phyloP scores from a whole-genome alignment of 1,140 invertebrate genomes.

The Polyergus mexicanus region DNA sequence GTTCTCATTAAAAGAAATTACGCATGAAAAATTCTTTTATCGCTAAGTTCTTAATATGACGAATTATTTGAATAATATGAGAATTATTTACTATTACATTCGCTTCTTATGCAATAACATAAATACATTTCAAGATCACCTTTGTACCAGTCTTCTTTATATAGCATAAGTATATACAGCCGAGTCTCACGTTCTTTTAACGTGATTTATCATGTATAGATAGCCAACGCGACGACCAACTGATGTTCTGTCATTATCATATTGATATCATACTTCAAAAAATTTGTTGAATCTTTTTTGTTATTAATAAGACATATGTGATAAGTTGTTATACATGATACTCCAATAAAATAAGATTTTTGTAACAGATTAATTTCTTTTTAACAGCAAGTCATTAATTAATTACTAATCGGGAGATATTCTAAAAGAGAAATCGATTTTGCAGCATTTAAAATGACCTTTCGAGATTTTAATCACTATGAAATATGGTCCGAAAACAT shows the following conservation, averaged over 20 bases:
- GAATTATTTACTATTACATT: constrained; percentile 2
- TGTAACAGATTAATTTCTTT: background rate
- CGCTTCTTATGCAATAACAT: background rate
- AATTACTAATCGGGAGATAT: too few species aligned
- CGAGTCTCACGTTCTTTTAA: constrained; percentile 35
- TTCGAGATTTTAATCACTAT: too few species aligned
- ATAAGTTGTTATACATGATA: background rate
- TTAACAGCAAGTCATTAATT: background rate
- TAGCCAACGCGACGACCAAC: background rate
- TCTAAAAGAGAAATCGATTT: too few species aligned
- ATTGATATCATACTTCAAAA: background rate
- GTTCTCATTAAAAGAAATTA: background rate
- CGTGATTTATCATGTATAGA: constrained; percentile 14
- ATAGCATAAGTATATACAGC: background rate
- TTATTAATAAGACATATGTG: background rate
- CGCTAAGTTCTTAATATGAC: background rate
- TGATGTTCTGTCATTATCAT: background rate
- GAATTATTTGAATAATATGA: too few species aligned
- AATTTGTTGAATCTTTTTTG: background rate
- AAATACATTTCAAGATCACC: background rate
- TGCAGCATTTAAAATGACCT: too few species aligned
- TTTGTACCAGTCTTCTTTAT: background rate
- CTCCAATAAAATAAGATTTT: background rate
- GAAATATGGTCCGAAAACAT: too few species aligned
- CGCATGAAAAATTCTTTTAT: background rate